phyloP scores from a whole-genome alignment of 2,888 invertebrate species.

The Microctonus aethiopoides region DNA sequence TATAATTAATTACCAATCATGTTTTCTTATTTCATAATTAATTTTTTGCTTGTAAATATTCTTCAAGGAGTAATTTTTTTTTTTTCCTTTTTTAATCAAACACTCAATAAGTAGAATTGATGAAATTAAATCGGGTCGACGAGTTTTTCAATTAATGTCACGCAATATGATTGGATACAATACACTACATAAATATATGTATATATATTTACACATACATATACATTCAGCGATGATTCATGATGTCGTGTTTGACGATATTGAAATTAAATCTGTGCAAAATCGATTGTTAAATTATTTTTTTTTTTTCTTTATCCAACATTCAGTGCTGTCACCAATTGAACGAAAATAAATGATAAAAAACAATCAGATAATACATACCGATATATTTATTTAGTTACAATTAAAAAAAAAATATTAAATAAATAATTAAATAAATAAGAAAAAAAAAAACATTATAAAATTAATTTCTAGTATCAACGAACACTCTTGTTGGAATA shows the following conservation, averaged over 20 bases:
- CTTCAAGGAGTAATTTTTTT: neutral
- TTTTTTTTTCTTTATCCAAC: neutral
- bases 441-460: neutral
- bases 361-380: neutral
- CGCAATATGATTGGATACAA: neutral
- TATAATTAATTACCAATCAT: too few species aligned
- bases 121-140: neutral
- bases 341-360: neutral
- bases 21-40: too few species aligned
- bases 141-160: neutral
- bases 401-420: neutral
- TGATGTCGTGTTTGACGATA: neutral
- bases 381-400: neutral
- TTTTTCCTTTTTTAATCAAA: neutral
- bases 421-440: neutral
- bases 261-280: neutral
- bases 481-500: constrained; percentile 72
- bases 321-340: neutral
- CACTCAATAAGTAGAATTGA: neutral
- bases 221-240: constrained; percentile 1
- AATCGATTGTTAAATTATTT: neutral
- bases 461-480: constrained; percentile 67
- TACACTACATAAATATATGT: neutral
- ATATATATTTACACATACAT: neutral
- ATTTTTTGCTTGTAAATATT: neutral